Conservation (phyloP, 2,888 invertebrate genomes). For the Prosopocoilus inquinatus region DNA sequence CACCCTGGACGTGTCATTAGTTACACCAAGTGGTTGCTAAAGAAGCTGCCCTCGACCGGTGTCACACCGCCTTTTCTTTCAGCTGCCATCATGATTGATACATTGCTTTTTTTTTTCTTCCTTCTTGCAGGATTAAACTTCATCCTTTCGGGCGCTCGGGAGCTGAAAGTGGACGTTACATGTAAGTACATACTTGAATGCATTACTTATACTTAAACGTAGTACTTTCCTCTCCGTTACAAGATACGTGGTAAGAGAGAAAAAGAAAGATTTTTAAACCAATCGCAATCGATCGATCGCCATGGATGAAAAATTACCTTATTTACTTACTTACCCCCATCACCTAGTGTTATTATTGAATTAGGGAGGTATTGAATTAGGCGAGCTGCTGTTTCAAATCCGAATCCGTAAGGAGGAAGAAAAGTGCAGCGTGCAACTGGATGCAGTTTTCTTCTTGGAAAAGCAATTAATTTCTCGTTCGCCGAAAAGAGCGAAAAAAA, state of each 20-base stretch:
- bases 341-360: too few relatives aligned
- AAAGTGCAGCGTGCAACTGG: neutral
- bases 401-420: too few relatives aligned
- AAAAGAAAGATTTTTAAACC: too few relatives aligned
- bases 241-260: too few relatives aligned
- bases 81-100: conserved; percentile 42
- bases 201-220: too few relatives aligned
- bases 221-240: too few relatives aligned
- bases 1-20: conserved; percentile 41
- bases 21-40: conserved; percentile 43
- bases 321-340: too few relatives aligned
- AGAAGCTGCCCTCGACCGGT: conserved; percentile 42
- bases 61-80: conserved; percentile 39
- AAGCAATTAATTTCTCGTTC: conserved; percentile 37
- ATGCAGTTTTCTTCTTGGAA: conserved; percentile 30
- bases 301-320: too few relatives aligned
- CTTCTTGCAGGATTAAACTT: conserved; percentile 24
- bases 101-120: conserved; percentile 37
- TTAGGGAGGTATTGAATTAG: too few relatives aligned
- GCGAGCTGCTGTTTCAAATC: too few relatives aligned
- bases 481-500: too few relatives aligned
- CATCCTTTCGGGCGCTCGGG: conserved; percentile 18
- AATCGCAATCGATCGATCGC: too few relatives aligned
- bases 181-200: conserved; percentile 1
- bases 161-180: conserved; percentile 20